Evolutionary conservation across 1,140 invertebrate genomes (phyloP).

Genomic region (Drosophila nikananu): DNA sequence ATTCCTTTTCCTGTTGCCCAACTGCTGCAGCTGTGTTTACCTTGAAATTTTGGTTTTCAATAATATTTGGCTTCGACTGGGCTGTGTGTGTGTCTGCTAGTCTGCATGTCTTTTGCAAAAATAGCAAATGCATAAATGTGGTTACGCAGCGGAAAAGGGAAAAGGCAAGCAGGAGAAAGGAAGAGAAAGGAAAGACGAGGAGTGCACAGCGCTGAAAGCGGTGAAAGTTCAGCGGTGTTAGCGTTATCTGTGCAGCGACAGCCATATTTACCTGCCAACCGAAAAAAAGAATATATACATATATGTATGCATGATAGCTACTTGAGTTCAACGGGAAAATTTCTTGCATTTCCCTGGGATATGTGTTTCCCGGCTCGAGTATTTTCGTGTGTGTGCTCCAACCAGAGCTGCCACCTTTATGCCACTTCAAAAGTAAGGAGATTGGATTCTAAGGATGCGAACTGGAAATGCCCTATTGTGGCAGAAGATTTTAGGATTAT

Average conservation of each 20-base stretch:
- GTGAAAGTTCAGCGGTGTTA: slow-evolving; percentile 70
- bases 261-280: slow-evolving; percentile 80
- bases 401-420: slow-evolving; percentile 19
- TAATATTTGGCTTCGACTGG: slow-evolving; percentile 72
- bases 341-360: slow-evolving; percentile 44
- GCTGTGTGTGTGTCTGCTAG: slow-evolving; percentile 40
- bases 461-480: slow-evolving; percentile 24
- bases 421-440: slow-evolving; percentile 20
- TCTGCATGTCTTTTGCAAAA: slow-evolving; percentile 76
- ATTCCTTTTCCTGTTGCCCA: slow-evolving; percentile 36
- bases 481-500: not conserved
- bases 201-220: slow-evolving; percentile 1
- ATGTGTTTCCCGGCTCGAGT: slow-evolving; percentile 28
- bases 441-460: slow-evolving; percentile 12
- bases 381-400: slow-evolving; percentile 17
- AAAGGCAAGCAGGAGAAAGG: slow-evolving; percentile 29
- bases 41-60: slow-evolving; percentile 77
- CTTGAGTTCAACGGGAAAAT: slow-evolving; percentile 63
- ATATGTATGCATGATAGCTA: slow-evolving; percentile 62
- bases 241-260: slow-evolving; percentile 75
- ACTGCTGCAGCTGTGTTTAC: slow-evolving; percentile 76
- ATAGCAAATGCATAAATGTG: slow-evolving; percentile 78
- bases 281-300: slow-evolving; percentile 20
- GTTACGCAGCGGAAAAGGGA: slow-evolving; percentile 50
- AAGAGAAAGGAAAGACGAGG: not conserved